These are phyloP conservation scores for Steinernema khuongi DNA, from an alignment of 1,140 invertebrate genomes.

Conservation along the genomic window DNA sequence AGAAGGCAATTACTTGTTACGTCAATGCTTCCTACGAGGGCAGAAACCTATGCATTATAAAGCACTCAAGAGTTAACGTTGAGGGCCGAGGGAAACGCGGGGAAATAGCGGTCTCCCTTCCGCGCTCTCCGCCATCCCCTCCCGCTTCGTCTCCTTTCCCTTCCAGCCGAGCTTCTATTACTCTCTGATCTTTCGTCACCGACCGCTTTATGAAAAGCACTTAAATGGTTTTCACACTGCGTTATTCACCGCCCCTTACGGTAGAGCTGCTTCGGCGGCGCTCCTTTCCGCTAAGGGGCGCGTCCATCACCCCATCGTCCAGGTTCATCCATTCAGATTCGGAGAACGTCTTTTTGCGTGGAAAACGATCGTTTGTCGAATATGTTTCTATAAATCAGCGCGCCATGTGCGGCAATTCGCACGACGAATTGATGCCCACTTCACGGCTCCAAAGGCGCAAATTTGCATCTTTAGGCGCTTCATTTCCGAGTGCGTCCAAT, in stretches of 20 bases:
- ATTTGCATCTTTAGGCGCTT: background rate
- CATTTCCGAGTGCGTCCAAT: background rate
- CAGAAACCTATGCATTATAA: conserved; percentile 17
- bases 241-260: too few relatives aligned
- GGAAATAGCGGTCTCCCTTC: background rate
- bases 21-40: conserved; percentile 1
- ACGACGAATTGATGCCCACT: background rate
- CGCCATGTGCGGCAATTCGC: background rate
- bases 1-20: background rate
- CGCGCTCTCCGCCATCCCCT: background rate
- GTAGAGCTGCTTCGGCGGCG: too few relatives aligned
- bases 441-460: background rate
- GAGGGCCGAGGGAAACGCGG: background rate
- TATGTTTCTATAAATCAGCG: conserved; percentile 13
- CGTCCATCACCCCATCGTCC: too few relatives aligned
- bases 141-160: background rate
- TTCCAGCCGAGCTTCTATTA: background rate
- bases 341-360: too few relatives aligned
- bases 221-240: background rate
- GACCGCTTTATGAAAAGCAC: background rate
- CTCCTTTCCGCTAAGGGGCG: too few relatives aligned
- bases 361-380: background rate
- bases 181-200: conserved; percentile 9
- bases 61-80: conserved; percentile 12
- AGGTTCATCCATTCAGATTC: too few relatives aligned